Evolutionary conservation across 2,888 invertebrate species (phyloP), one percentile per base, ranked within the genome.

Genomic region (Anorthoa munda): DNA sequence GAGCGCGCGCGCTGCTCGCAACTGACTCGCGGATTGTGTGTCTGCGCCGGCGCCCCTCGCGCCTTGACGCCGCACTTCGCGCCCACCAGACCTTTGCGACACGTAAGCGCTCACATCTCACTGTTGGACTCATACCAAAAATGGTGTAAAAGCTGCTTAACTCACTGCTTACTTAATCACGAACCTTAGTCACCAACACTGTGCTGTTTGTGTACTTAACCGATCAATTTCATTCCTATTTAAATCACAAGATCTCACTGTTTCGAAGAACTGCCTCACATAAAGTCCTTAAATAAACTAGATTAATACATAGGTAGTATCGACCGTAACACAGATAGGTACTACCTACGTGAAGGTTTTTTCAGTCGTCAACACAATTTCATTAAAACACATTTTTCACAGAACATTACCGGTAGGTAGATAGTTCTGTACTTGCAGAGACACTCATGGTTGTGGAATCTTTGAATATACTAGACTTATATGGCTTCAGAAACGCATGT

Each of bases 71-170:
- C 84, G 85, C 73, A 70, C 74, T 72, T 82, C 84, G 92, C 95
- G 93, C 94, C 94, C 94, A 93, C 94, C 89, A 93, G 90, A 92
- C 92, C 94, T 94, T 93, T 93, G 87, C 91, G 93, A 95, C 95
- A 95, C 95, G 96, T 96, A 95, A 95, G 93, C 95, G 94, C 90
- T 94, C 86, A 93, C 94, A 94, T 95, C 94, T 95, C 93, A 86
- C 90, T 86, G 93, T 92, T 92, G 93, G 92, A 94, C 90, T 93
- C 92, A 93, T 90, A 95, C 96, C 96, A 94, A 96, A 96, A 95
- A 95, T 92, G 96, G 96, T 87, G 88, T 94, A 93, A 94, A 93
- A 90, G 86, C 87, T 84, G 87, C 89, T 85, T 82, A 82, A 79
- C 78, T 77, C 86, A 88, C 86, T 79, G 82, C 87, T 89, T 89